Evolutionary conservation across 2,888 invertebrate species (phyloP).

Genomic region (Blastobasis lacticolella): DNA sequence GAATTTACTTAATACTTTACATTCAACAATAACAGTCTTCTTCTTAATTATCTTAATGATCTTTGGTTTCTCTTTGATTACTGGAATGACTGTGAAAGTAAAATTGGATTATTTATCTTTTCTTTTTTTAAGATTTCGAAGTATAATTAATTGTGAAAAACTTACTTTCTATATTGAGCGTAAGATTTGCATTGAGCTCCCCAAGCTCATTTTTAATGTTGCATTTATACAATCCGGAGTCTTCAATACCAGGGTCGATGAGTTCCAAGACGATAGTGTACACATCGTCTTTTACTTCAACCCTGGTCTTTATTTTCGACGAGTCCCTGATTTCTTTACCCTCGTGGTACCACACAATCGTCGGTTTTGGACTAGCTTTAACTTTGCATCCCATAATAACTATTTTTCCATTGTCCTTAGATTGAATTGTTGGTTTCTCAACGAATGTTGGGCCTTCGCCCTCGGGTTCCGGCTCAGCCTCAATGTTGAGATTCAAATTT

Average conservation of each 20-base stretch:
- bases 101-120: slow-evolving; percentile 5
- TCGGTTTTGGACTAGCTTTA: slow-evolving; percentile 66
- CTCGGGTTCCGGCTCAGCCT: slow-evolving; percentile 95
- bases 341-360: slow-evolving; percentile 70
- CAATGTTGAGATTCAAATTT: slow-evolving; percentile 96
- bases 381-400: slow-evolving; percentile 69
- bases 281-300: slow-evolving; percentile 84
- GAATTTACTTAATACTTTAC: slow-evolving; percentile 93
- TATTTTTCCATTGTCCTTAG: slow-evolving; percentile 75
- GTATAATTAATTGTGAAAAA: slow-evolving; percentile 15
- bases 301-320: slow-evolving; percentile 85
- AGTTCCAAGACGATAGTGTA: slow-evolving; percentile 92
- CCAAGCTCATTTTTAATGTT: slow-evolving; percentile 97
- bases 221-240: slow-evolving; percentile 98
- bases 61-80: slow-evolving; percentile 93
- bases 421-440: slow-evolving; percentile 90
- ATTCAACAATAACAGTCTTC: slow-evolving; percentile 94
- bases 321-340: slow-evolving; percentile 82
- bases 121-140: not conserved
- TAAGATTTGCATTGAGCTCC: slow-evolving; percentile 97
- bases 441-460: slow-evolving; percentile 96
- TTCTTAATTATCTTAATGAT: slow-evolving; percentile 94
- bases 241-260: slow-evolving; percentile 92
- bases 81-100: slow-evolving; percentile 83
- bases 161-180: slow-evolving; percentile 98